Conservation (phyloP, 2,113 vertebrate species). For the Choloepus hoffmanni region DNA sequence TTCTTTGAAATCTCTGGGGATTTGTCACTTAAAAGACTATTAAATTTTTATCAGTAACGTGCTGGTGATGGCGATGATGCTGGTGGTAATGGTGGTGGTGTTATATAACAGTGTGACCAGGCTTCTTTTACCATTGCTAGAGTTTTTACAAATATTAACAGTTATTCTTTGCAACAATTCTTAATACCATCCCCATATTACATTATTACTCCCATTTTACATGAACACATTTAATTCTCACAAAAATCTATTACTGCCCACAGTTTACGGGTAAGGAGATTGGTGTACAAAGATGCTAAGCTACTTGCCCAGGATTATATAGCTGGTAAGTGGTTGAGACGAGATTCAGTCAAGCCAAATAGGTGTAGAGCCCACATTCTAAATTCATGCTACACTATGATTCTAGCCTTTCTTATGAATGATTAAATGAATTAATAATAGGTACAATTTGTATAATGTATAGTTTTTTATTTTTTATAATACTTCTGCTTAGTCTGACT, state of each 20-base stretch:
- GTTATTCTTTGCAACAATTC: background rate
- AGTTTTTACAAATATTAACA: background rate
- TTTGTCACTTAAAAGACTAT: background rate
- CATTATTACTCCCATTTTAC: background rate
- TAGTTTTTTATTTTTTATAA: background rate
- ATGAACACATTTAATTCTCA: background rate
- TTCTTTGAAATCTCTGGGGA: background rate
- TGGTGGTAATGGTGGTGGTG: background rate
- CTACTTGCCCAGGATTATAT: background rate
- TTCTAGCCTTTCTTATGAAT: background rate
- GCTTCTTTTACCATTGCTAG: background rate
- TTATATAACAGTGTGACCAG: background rate
- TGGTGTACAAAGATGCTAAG: background rate
- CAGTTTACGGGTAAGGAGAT: background rate
- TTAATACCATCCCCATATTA: background rate
- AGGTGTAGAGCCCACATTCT: background rate
- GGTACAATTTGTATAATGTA: background rate
- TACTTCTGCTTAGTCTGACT: background rate
- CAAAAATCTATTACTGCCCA: background rate
- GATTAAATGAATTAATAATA: background rate
- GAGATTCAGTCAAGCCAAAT: background rate
- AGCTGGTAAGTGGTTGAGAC: background rate
- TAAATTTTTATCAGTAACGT: background rate
- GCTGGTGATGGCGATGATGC: background rate
- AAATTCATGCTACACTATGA: background rate